Evolutionary conservation across 2,888 invertebrate species (phyloP).

Genomic region (Hybos culiciformis): DNA sequence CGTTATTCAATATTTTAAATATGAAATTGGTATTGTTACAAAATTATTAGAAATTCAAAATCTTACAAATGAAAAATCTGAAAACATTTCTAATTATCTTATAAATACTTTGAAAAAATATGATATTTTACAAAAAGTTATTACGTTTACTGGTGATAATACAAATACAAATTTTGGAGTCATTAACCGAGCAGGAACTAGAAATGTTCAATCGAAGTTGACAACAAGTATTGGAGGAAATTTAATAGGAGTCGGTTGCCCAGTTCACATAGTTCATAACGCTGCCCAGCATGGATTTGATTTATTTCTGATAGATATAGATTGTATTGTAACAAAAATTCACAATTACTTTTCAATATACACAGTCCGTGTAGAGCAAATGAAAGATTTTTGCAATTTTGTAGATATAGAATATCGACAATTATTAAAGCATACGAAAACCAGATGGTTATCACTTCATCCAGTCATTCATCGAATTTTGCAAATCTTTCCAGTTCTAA

Average conservation of each 20-base stretch:
- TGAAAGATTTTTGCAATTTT: conserved; percentile 8
- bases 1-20: neutral
- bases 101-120: neutral
- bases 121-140: neutral
- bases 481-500: conserved; percentile 7
- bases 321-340: neutral
- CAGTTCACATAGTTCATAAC: neutral
- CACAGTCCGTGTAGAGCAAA: conserved; percentile 6
- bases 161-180: conserved; percentile 15
- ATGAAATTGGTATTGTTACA: neutral
- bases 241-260: neutral
- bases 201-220: conserved; percentile 11
- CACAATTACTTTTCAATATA: neutral
- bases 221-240: neutral
- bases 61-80: neutral
- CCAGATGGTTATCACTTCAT: conserved; percentile 7
- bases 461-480: conserved; percentile 6
- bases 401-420: conserved; percentile 5
- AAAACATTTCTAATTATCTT: neutral
- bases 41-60: neutral
- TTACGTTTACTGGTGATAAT: conserved; percentile 8
- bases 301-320: neutral
- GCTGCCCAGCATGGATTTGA: neutral
- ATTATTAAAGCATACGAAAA: conserved; percentile 6
- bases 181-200: conserved; percentile 7